Evolutionary conservation across 2,888 invertebrate species (phyloP).

Genomic region (Cantharis nigra): DNA sequence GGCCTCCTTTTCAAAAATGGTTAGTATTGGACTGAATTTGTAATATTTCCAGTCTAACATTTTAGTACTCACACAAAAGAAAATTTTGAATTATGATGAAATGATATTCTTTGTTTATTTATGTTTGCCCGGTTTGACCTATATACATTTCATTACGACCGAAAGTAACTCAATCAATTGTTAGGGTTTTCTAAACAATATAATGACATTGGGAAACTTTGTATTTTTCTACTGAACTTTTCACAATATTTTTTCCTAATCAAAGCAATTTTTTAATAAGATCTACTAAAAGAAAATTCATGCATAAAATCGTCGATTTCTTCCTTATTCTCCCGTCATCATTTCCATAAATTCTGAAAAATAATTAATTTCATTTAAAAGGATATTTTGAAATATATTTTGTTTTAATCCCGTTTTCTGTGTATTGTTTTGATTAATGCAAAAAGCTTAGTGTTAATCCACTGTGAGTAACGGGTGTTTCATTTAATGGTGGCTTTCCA

Average conservation of each 20-base stretch:
- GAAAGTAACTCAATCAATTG: not conserved
- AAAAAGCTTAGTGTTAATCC: not conserved
- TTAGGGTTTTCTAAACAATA: not conserved
- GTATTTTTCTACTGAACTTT: not conserved
- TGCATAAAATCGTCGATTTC: not conserved
- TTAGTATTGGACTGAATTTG: not conserved
- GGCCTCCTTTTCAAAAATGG: not conserved
- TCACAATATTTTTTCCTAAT: not conserved
- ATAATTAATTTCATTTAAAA: not conserved
- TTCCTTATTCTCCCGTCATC: slow-evolving; percentile 74
- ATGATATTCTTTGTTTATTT: not conserved
- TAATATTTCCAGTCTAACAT: not conserved
- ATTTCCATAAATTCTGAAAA: slow-evolving; percentile 79
- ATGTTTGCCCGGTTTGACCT: not conserved
- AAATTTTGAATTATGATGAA: not conserved
- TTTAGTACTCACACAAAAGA: not conserved
- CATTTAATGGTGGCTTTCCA: not conserved
- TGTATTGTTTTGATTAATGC: not conserved
- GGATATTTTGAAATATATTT: not conserved
- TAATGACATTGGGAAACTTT: not conserved
- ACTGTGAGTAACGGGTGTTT: not conserved
- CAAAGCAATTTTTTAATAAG: not conserved
- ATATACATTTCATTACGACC: not conserved
- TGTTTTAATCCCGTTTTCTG: not conserved
- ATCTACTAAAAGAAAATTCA: not conserved